Evolutionary conservation across 2,888 invertebrate genomes (phyloP).

Genomic region (Pseudococcus viburni): DNA sequence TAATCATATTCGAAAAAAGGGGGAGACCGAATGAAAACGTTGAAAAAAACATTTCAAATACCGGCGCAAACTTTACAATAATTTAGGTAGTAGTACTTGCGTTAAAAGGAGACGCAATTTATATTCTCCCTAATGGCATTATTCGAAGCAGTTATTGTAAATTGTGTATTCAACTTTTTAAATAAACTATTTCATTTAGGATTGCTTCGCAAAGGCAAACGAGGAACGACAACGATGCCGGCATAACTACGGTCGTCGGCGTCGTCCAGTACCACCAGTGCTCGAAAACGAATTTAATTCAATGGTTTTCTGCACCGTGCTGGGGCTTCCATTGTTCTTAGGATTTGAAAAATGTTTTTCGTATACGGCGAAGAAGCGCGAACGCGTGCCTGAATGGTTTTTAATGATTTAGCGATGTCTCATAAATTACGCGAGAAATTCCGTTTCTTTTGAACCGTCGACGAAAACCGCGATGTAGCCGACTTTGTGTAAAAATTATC

Average conservation of each 20-base stretch:
- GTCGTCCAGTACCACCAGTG: background rate
- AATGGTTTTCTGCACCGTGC: background rate
- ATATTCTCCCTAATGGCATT: conserved; percentile 31
- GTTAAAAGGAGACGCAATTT: conserved; percentile 27
- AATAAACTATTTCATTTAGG: conserved; percentile 9
- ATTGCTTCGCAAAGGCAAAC: background rate
- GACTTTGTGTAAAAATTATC: background rate
- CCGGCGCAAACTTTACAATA: conserved; percentile 1
- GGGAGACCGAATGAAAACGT: background rate
- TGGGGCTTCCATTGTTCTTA: background rate
- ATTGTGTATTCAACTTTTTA: conserved; percentile 41
- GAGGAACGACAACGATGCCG: background rate
- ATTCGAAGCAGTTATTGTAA: conserved; percentile 45
- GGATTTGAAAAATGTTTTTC: background rate
- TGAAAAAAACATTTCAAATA: conserved; percentile 4
- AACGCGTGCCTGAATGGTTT: background rate
- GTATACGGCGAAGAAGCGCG: background rate
- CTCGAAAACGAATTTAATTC: background rate
- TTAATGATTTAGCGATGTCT: conserved; percentile 23
- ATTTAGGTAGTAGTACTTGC: background rate
- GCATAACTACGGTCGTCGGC: background rate
- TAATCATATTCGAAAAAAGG: background rate
- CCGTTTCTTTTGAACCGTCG: background rate
- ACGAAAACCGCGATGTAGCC: background rate
- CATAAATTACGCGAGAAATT: conserved; percentile 9